Evolutionary conservation across 2,888 invertebrate species (phyloP), one percentile per base, ranked within the genome.

Genomic region (Molanna angustata): DNA sequence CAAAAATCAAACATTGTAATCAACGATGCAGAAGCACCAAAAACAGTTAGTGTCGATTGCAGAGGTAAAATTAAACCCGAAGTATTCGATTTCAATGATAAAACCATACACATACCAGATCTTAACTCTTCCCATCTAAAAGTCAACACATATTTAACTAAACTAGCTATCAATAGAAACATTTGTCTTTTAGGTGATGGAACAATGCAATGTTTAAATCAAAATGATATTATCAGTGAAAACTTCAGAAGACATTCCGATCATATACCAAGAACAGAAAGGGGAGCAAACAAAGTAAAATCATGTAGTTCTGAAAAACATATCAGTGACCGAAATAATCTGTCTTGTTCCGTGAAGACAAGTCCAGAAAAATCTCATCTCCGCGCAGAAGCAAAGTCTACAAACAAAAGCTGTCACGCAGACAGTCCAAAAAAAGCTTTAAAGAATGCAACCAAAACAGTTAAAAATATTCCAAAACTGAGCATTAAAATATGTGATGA

Each of bases 141-240:
- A 52, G 72, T 71, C 62, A 67, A 69, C 44, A 66, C 66, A 60
- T 71, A 70, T 61, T 61, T 71, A 53, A 69, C 70, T 2, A 65
- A 68, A 60, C 65, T 72, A 58, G 71, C 73, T 27, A 69, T 72
- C 17, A 72, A 72, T 58, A 71, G 70, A 64, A 69, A 68, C 59
- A 68, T 70, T 50, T 72, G 70, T 33, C 62, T 71, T 43, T 61
- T 70, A 37, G 67, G 67, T 51, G 68, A 70, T 20, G 59, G 61
- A 35, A 16, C 41, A 7, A 52, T 49, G 49, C 40, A 54, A 16
- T 47, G 17, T 18, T 27, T 58, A 18, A 58, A 58, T 52, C 57
- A 58, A 33, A 58, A 58, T 35, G 57, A 58, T 32, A 57, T 57
- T 14, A 47, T 57, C 2, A 47, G 54, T 1, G 59, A 59, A 27